These are phyloP conservation scores for Nineta flava DNA, from an alignment of 2,888 invertebrate species.

Conservation along the genomic window DNA sequence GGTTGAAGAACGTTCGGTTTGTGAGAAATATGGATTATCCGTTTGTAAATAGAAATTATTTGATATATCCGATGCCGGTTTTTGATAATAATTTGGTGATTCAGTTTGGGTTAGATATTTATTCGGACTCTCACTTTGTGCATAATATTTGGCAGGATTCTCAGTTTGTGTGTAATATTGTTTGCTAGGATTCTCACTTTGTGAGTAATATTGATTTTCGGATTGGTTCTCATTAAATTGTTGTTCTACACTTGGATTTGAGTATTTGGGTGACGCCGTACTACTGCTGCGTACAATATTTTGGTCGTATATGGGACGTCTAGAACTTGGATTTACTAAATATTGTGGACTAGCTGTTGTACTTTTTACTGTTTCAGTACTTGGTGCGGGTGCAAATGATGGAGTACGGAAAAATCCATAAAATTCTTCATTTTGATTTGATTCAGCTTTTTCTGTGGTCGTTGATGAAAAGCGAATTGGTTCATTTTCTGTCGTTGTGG, in stretches of 20 bases:
- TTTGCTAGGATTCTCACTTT: background rate
- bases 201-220: background rate
- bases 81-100: too few species aligned
- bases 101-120: too few species aligned
- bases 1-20: constrained; percentile 3
- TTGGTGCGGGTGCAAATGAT: constrained; percentile 20
- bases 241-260: background rate
- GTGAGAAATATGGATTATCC: constrained; percentile 1
- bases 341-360: constrained; percentile 1
- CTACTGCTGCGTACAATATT: background rate
- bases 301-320: background rate
- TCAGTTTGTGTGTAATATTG: background rate
- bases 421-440: constrained; percentile 19
- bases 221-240: background rate
- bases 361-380: background rate
- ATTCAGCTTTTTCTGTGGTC: constrained; percentile 15
- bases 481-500: constrained; percentile 11
- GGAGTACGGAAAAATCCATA: constrained; percentile 34
- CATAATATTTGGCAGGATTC: background rate
- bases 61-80: too few species aligned
- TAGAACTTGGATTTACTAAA: background rate
- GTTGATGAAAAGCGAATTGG: constrained; percentile 17
- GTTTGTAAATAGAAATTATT: too few species aligned
- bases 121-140: background rate
- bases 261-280: background rate